Conservation (phyloP, 2,888 invertebrate species). For the Bhutanitis thaidina region DNA sequence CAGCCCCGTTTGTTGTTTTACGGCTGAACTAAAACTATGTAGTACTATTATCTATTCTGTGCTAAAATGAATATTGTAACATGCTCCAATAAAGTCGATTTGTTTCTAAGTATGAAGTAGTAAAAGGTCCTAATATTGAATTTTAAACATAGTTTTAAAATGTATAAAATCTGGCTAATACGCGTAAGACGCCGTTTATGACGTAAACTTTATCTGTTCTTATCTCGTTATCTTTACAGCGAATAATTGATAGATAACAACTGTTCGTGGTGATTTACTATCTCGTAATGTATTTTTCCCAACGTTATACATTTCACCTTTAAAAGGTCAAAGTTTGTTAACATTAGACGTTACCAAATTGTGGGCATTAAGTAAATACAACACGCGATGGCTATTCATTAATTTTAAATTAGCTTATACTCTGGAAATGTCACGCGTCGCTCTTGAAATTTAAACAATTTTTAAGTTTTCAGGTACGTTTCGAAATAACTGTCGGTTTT, state of each 20-base stretch:
- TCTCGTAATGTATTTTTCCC: conserved; percentile 7
- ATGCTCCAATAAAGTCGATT: too few species aligned
- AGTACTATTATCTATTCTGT: too few species aligned
- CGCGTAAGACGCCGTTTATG: not conserved
- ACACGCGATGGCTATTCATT: not conserved
- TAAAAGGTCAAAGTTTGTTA: conserved; percentile 5
- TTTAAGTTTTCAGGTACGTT: too few species aligned
- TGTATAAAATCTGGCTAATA: too few species aligned
- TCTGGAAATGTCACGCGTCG: not conserved
- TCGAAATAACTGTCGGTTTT: too few species aligned
- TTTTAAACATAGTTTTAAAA: too few species aligned
- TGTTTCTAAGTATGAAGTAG: too few species aligned
- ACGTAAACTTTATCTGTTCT: not conserved
- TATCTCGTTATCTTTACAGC: conserved; percentile 2
- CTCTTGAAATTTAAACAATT: too few species aligned
- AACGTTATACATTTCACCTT: conserved; percentile 7
- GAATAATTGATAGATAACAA: not conserved
- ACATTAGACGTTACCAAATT: conserved; percentile 1
- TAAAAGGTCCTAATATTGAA: too few species aligned
- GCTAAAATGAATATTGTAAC: not conserved
- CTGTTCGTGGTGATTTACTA: conserved; percentile 1
- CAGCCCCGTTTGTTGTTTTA: too few species aligned
- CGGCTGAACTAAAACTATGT: too few species aligned
- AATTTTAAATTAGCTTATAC: not conserved
- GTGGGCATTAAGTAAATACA: not conserved